Percentiles rank a stretch among this genome's conserved stretches.
phyloP scores from a whole-genome alignment of 2,113 vertebrate species.

The Corythaeola cristata region DNA sequence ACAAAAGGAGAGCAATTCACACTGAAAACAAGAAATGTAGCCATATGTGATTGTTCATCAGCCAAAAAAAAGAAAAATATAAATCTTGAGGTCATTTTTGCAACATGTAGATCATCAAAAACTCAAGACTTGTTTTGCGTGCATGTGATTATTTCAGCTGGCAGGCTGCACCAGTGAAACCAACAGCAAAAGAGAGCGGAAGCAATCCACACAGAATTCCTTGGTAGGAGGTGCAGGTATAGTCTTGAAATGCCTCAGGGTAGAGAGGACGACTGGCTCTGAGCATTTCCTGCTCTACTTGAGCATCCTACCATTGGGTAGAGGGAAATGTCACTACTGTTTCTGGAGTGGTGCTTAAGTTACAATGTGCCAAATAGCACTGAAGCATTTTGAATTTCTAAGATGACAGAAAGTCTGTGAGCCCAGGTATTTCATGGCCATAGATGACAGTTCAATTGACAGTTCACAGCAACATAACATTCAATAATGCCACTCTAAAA shows the following conservation, averaged over 20 bases:
- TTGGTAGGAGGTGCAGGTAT: not conserved
- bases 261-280: not conserved
- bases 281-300: not conserved
- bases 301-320: not conserved
- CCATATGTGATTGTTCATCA: not conserved
- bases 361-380: not conserved
- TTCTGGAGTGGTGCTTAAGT: not conserved
- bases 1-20: not conserved
- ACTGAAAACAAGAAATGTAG: not conserved
- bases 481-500: not conserved
- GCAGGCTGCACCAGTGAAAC: not conserved
- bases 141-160: not conserved
- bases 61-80: rapidly evolving
- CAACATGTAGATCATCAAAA: not conserved
- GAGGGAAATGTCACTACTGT: not conserved
- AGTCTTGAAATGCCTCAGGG: not conserved
- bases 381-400: not conserved
- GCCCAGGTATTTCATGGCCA: not conserved
- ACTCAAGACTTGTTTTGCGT: not conserved
- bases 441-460: not conserved
- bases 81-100: not conserved
- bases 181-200: not conserved
- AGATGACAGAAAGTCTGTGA: not conserved
- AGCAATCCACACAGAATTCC: not conserved
- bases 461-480: not conserved